Evolutionary conservation across 2,113 vertebrate genomes (phyloP).

Genomic region (Brachionichthys hirsutus): DNA sequence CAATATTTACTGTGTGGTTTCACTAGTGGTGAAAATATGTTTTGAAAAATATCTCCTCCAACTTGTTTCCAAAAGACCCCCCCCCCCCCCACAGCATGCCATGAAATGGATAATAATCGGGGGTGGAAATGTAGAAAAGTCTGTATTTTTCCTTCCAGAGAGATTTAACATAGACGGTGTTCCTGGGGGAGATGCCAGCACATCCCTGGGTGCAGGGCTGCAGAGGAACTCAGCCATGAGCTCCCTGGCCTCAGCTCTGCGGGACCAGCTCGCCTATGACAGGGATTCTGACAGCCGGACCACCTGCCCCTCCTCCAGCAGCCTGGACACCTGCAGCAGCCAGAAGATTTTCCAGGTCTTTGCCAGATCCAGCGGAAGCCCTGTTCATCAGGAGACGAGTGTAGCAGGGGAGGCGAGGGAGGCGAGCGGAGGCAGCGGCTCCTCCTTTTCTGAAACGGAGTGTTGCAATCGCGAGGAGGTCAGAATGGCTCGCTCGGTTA

Average conservation of each 20-base stretch:
- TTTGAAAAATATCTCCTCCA: constrained; percentile 1
- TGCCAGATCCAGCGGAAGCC: constrained; percentile 57
- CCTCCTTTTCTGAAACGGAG: constrained; percentile 86
- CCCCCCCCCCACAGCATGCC: too few relatives aligned
- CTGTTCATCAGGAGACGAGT: constrained; percentile 72
- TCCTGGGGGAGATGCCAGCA: constrained; percentile 74
- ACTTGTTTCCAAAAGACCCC: too few relatives aligned
- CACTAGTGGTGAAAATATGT: neutral
- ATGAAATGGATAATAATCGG: too few relatives aligned
- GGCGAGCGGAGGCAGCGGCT: constrained; percentile 72
- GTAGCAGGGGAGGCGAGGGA: constrained; percentile 58
- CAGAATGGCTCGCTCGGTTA: constrained; percentile 87
- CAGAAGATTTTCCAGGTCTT: constrained; percentile 72
- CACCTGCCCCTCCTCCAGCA: constrained; percentile 86
- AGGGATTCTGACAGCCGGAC: constrained; percentile 79
- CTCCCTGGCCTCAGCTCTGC: constrained; percentile 76
- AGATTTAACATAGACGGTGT: constrained; percentile 69
- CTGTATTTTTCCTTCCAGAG: constrained; percentile 37
- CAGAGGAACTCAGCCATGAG: constrained; percentile 79
- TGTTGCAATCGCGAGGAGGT: constrained; percentile 78
- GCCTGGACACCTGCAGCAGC: constrained; percentile 85
- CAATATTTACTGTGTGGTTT: constrained; percentile 14
- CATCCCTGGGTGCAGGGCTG: constrained; percentile 83
- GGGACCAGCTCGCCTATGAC: constrained; percentile 72
- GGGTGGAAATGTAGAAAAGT: too few relatives aligned